Evolutionary conservation across 2,888 invertebrate genomes (phyloP).

Genomic region (Polymixis lichenea): DNA sequence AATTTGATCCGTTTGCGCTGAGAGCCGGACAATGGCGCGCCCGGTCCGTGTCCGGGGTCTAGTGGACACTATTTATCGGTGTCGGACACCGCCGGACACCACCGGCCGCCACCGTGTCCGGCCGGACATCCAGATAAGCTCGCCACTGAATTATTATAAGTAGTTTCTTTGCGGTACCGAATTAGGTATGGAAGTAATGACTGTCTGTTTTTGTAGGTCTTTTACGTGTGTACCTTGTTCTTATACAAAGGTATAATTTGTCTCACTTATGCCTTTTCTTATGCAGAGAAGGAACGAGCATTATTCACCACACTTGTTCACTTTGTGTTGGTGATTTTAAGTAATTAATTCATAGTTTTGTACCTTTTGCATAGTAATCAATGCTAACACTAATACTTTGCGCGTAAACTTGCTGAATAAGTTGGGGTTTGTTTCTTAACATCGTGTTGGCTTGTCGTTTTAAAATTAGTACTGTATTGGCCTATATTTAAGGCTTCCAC

Average conservation of each 20-base stretch:
- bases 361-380: too few species aligned
- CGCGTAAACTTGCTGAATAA: too few species aligned
- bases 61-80: slow-evolving; percentile 41
- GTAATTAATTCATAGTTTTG: neutral
- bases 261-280: slow-evolving; percentile 1
- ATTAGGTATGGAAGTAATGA: slow-evolving; percentile 28
- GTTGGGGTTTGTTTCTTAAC: too few species aligned
- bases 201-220: slow-evolving; percentile 14
- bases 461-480: neutral
- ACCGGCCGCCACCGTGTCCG: slow-evolving; percentile 31
- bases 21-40: slow-evolving; percentile 33
- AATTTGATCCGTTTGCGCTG: slow-evolving; percentile 38
- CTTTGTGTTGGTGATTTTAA: neutral
- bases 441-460: neutral
- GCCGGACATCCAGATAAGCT: slow-evolving; percentile 52
- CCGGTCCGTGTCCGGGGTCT: slow-evolving; percentile 41
- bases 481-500: neutral
- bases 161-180: slow-evolving; percentile 46
- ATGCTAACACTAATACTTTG: neutral
- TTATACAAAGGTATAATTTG: slow-evolving; percentile 16
- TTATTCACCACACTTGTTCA: neutral
- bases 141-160: slow-evolving; percentile 59
- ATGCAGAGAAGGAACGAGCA: too few species aligned
- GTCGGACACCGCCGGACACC: slow-evolving; percentile 25
- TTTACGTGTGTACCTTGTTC: neutral